Conservation (phyloP, 2,888 invertebrate genomes). For the Eristalis arbustorum region DNA sequence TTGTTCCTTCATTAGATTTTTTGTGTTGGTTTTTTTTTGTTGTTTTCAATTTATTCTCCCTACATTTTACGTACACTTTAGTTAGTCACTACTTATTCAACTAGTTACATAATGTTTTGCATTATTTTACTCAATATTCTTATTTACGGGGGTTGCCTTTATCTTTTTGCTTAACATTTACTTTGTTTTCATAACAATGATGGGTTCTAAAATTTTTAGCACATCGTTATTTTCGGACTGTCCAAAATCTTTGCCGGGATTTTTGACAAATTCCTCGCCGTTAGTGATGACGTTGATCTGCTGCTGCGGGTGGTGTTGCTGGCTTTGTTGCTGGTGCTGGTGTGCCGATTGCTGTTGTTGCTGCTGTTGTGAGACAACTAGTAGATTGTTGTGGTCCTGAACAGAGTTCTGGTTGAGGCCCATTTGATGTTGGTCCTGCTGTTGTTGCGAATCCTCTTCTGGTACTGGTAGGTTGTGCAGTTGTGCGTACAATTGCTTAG, state of each 20-base stretch:
- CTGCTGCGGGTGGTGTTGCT: conserved; percentile 32
- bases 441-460: conserved; percentile 71
- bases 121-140: conserved; percentile 54
- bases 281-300: conserved; percentile 60
- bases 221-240: conserved; percentile 79
- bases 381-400: conserved; percentile 56
- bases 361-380: conserved; percentile 48
- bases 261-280: conserved; percentile 72
- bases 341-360: conserved; percentile 55
- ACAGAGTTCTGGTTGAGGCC: conserved; percentile 36
- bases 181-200: conserved; percentile 80
- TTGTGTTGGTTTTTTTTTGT: conserved; percentile 51
- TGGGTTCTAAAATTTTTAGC: conserved; percentile 80
- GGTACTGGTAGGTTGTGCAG: conserved; percentile 69
- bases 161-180: conserved; percentile 72
- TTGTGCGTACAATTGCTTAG: conserved; percentile 77
- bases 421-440: conserved; percentile 72
- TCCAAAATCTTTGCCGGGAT: conserved; percentile 75
- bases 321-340: conserved; percentile 61
- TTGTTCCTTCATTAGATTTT: conserved; percentile 74
- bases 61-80: conserved; percentile 65
- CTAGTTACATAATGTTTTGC: conserved; percentile 49
- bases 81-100: conserved; percentile 67
- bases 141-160: conserved; percentile 44
- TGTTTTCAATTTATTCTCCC: conserved; percentile 45